Evolutionary conservation across 2,888 invertebrate species (phyloP).

Genomic region (Caradrina kadenii): DNA sequence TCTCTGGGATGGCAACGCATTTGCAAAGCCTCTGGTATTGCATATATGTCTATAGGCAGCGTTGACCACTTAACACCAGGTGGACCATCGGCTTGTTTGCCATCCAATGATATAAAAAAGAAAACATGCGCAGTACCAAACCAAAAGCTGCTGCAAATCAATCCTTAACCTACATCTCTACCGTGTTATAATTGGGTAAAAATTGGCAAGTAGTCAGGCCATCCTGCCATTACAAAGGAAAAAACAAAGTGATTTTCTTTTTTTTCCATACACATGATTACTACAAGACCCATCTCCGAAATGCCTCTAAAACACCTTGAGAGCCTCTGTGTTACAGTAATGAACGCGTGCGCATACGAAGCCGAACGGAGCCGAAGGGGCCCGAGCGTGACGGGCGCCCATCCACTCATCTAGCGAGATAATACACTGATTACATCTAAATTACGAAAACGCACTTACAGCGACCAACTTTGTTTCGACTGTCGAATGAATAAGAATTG

Average conservation of each 20-base stretch:
- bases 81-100: too few species aligned
- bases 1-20: too few species aligned
- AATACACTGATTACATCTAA: constrained; percentile 73
- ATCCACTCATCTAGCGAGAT: constrained; percentile 66
- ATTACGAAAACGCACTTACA: constrained; percentile 65
- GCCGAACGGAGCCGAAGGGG: constrained; percentile 54
- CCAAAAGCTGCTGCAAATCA: background rate
- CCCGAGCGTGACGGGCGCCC: constrained; percentile 69
- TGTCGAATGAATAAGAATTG: constrained; percentile 16
- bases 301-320: constrained; percentile 28
- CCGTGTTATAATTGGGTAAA: too few species aligned
- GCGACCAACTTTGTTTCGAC: constrained; percentile 34
- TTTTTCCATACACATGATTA: too few species aligned
- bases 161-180: too few species aligned
- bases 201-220: too few species aligned
- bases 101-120: too few species aligned
- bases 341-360: constrained; percentile 64
- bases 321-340: constrained; percentile 46
- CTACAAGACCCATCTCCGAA: too few species aligned
- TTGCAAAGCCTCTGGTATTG: too few species aligned
- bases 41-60: too few species aligned
- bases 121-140: background rate
- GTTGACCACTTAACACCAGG: too few species aligned
- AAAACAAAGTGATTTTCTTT: background rate
- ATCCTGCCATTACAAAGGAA: too few species aligned